These are phyloP conservation scores for Sitodiplosis mosellana DNA, from an alignment of 1,140 invertebrate genomes.

Conservation along the genomic window DNA sequence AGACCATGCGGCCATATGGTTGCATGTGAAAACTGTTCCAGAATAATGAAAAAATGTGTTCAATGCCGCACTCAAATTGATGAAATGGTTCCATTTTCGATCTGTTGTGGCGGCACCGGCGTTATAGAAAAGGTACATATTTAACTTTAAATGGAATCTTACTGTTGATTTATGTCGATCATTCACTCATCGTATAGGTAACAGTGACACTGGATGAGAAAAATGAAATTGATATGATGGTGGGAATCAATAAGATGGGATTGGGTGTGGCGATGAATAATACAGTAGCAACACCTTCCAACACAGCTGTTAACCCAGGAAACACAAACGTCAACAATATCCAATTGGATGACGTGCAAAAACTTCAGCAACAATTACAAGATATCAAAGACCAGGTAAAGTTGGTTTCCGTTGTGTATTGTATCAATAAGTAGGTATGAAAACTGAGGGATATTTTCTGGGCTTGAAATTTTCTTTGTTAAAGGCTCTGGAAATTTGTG, in stretches of 20 bases:
- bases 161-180: too few species aligned
- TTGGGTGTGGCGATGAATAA: slow-evolving; percentile 23
- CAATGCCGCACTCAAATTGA: slow-evolving; percentile 80
- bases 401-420: neutral
- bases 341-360: slow-evolving; percentile 62
- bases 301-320: slow-evolving; percentile 10
- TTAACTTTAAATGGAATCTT: too few species aligned
- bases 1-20: slow-evolving; percentile 90
- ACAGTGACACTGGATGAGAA: neutral
- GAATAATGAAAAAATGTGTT: slow-evolving; percentile 92
- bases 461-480: too few species aligned
- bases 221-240: neutral
- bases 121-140: slow-evolving; percentile 31
- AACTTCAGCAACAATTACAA: slow-evolving; percentile 87
- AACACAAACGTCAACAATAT: slow-evolving; percentile 23
- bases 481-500: too few species aligned
- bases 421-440: too few species aligned
- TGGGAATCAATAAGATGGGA: slow-evolving; percentile 16
- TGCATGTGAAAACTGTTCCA: slow-evolving; percentile 80
- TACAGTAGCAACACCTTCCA: slow-evolving; percentile 14
- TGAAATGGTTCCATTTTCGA: slow-evolving; percentile 46
- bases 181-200: neutral
- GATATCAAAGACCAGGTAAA: slow-evolving; percentile 92
- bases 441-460: too few species aligned
- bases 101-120: slow-evolving; percentile 43